Evolutionary conservation across 2,888 invertebrate genomes (phyloP).

Genomic region (Serripes groenlandicus): DNA sequence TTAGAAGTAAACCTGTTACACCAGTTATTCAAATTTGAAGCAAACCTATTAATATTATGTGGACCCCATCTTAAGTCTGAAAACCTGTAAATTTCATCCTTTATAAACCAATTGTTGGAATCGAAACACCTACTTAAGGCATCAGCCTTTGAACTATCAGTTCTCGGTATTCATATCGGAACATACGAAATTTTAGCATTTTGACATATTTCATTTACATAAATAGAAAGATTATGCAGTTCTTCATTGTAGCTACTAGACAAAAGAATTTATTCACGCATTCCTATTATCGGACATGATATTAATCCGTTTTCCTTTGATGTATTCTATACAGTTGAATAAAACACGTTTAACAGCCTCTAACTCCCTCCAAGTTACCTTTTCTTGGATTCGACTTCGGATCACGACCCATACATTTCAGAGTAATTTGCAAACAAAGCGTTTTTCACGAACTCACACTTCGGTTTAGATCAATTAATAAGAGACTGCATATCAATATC

Average conservation of each 20-base stretch:
- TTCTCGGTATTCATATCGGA: slow-evolving; percentile 20
- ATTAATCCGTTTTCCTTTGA: not conserved
- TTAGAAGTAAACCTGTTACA: slow-evolving; percentile 37
- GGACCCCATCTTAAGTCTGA: slow-evolving; percentile 26
- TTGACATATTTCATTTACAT: not conserved
- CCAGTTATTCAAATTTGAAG: slow-evolving; percentile 18
- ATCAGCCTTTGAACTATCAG: slow-evolving; percentile 18
- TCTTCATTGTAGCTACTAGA: not conserved
- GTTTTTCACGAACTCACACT: too few relatives aligned
- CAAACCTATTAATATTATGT: slow-evolving; percentile 30
- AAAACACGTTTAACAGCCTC: slow-evolving; percentile 14
- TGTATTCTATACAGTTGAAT: not conserved
- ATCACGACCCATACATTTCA: not conserved
- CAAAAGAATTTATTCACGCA: not conserved
- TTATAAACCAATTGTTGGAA: slow-evolving; percentile 19
- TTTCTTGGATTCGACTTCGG: not conserved
- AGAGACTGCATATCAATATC: too few relatives aligned
- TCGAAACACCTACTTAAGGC: slow-evolving; percentile 13
- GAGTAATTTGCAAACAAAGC: too few relatives aligned
- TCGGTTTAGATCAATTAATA: too few relatives aligned
- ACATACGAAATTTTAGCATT: not conserved
- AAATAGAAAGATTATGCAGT: not conserved
- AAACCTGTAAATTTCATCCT: not conserved
- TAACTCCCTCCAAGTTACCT: slow-evolving; percentile 17
- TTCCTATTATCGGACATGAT: slow-evolving; percentile 19